Evolutionary conservation across 2,888 invertebrate species (phyloP).

Genomic region (Serrognathus titanus): DNA sequence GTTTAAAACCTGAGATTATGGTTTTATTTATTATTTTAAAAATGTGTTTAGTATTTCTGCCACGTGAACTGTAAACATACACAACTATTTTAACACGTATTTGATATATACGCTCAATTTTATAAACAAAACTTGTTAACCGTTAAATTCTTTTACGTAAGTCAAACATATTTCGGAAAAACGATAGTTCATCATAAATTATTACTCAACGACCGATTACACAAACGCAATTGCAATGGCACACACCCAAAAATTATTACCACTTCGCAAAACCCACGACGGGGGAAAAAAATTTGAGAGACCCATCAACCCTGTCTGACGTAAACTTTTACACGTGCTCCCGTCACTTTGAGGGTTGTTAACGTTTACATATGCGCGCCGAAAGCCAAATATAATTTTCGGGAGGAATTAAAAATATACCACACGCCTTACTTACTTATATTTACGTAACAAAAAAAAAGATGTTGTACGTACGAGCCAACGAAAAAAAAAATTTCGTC

Average conservation of each 20-base stretch:
- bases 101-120: background rate
- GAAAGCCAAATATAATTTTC: slow-evolving; percentile 10
- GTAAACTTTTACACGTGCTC: slow-evolving; percentile 12
- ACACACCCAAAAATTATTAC: no score
- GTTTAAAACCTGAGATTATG: slow-evolving; percentile 2
- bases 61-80: slow-evolving; percentile 7
- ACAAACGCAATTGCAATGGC: no score
- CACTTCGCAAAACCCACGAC: no score
- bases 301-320: slow-evolving; percentile 2
- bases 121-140: no score
- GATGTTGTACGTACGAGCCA: no score
- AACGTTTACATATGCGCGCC: slow-evolving; percentile 11
- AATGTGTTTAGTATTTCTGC: background rate
- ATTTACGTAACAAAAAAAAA: no score
- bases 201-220: no score
- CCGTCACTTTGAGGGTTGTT: slow-evolving; percentile 13
- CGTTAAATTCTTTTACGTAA: no score
- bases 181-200: no score
- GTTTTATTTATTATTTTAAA: slow-evolving; percentile 7
- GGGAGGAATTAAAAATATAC: slow-evolving; percentile 10
- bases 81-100: background rate
- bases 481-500: no score
- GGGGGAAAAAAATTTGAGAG: no score
- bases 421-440: background rate
- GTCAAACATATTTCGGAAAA: no score